Evolutionary conservation across 2,797 vertebrate genomes (phyloP).

Genomic region (Typhlichthys eigenmanni): DNA sequence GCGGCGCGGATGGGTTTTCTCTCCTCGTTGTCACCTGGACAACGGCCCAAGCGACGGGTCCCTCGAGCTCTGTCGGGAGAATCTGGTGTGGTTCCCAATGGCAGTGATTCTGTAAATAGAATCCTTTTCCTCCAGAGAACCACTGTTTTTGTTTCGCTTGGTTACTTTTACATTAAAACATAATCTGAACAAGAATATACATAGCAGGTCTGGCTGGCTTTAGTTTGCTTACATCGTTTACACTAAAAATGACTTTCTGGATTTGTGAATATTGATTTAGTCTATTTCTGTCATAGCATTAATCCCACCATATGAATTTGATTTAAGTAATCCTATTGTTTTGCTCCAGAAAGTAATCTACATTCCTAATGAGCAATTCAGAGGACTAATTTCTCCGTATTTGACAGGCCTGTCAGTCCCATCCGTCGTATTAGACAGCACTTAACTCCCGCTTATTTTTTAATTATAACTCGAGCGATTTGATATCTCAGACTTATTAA

Average conservation of each 20-base stretch:
- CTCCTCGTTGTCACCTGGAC: conserved; percentile 55
- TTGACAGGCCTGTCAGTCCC: conserved; percentile 56
- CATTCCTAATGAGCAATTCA: conserved; percentile 56
- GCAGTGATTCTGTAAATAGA: conserved; percentile 54
- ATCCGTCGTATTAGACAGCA: conserved; percentile 9
- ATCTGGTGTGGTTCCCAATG: conserved; percentile 41
- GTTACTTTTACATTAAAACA: conserved; percentile 25
- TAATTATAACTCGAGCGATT: conserved; percentile 65
- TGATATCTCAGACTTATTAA: conserved; percentile 68
- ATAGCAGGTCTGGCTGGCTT: conserved; percentile 33
- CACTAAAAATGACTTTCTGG: conserved; percentile 27
- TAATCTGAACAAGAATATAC: neutral
- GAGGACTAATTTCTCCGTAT: conserved; percentile 28
- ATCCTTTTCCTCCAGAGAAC: conserved; percentile 19
- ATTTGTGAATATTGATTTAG: conserved; percentile 41
- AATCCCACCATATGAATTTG: conserved; percentile 56
- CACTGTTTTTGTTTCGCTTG: conserved; percentile 30
- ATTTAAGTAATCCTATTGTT: conserved; percentile 66
- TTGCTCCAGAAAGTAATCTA: conserved; percentile 58
- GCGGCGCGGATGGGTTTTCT: conserved; percentile 19
- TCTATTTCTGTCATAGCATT: conserved; percentile 44
- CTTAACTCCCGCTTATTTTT: conserved; percentile 61
- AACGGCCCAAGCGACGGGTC: conserved; percentile 43
- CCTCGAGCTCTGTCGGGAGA: conserved; percentile 41
- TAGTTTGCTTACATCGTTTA: conserved; percentile 40